Base-by-base conservation (phyloP, 1,140 invertebrate genomes). In the Hypothenemus hampei region DNA sequence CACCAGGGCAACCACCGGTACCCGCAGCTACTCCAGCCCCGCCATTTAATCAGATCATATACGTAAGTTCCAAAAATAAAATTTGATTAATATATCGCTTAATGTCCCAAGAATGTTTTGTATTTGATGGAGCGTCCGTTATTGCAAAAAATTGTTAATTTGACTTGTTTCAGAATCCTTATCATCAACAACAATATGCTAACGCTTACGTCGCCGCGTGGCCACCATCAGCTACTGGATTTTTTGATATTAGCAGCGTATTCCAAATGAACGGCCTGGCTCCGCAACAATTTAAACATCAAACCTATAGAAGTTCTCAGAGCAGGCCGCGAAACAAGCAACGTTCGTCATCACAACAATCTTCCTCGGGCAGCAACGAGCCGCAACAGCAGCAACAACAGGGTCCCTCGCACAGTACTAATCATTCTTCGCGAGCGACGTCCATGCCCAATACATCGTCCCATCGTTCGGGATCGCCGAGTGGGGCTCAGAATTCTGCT, bases 221-320 rank as follows among this genome's bases (percentile, higher is more conserved):
- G 80, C 73, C 74, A 49, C 66, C 77, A 11, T 71, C 73, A 24
- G 63, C 70, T 72, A 54, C 80, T 57, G 75, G 79, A 46, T 86
- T 81, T 69, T 87, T 83, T 66, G 85, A 87, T 64, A 79, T 88
- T 62, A 77, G 81, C 61, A 76, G 77, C 65, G 79, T 89, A 39
- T 86, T 86, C 69, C 78, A 84, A 47, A 76, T 86, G 61, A 89
- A 89, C 72, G 85, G 86, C 33, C 73, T 90, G 43, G 77, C 85
- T 21, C 84, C 84, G 23, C 85, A 85, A 66, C 72, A 80, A 47
- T 86, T 79, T 68, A 81, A 73, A 61, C 70, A 70, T 68, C 75
- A 59, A 74, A 73, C 36, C 58, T 75, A 67, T 50, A 51, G 68
- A 18, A 23, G 60, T 10, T 62, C 52, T 37, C 29, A 57, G 23